phyloP scores from a whole-genome alignment of 2,113 vertebrate species.

The Podarcis raffonei region DNA sequence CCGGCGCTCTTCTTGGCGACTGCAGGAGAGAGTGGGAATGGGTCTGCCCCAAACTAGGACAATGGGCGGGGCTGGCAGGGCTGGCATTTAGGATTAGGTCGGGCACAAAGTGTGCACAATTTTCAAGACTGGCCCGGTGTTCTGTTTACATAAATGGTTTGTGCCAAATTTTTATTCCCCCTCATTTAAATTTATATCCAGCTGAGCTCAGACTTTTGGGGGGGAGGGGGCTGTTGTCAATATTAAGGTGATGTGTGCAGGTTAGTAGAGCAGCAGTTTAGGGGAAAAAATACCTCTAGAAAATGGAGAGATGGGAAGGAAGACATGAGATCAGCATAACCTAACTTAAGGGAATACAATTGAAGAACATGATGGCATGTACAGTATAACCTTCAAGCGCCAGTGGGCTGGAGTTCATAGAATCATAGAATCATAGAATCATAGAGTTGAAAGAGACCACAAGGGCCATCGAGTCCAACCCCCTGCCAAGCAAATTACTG shows the following conservation, averaged over 20 bases:
- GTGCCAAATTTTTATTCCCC: background rate
- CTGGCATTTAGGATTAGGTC: background rate
- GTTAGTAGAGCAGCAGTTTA: background rate
- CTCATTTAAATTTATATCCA: background rate
- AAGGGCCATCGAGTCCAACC: too few species aligned
- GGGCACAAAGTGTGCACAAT: background rate
- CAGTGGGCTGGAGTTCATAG: background rate
- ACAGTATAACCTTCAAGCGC: background rate
- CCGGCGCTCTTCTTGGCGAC: background rate
- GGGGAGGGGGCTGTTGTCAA: background rate
- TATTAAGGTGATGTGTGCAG: background rate
- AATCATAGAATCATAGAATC: too few species aligned
- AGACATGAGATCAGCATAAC: background rate
- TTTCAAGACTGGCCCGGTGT: background rate
- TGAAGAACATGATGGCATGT: background rate
- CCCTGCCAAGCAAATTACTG: too few species aligned
- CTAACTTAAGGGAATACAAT: rapidly evolving
- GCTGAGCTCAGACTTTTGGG: background rate
- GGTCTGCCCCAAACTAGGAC: background rate
- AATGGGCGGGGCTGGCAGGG: too few species aligned
- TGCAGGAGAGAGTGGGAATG: background rate
- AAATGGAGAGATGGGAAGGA: background rate
- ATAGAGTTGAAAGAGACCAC: too few species aligned
- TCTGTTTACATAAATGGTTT: background rate
- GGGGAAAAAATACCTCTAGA: background rate